Conservation (phyloP, 1,140 invertebrate species). For the Hestina assimilis region DNA sequence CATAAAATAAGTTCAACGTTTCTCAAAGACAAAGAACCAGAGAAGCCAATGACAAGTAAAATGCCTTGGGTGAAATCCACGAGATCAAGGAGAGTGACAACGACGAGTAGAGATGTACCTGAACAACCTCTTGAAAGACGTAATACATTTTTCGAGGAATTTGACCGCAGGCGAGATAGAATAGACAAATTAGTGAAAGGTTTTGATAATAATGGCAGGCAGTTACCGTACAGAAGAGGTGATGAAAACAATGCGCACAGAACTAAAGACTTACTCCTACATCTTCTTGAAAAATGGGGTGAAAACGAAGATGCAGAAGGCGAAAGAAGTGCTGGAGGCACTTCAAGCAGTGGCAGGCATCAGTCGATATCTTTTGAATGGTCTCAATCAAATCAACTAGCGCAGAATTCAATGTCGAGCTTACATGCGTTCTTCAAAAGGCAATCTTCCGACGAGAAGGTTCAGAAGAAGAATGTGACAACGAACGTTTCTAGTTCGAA, state of each 20-base stretch:
- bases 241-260: conserved; percentile 80
- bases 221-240: conserved; percentile 68
- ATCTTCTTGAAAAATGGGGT: conserved; percentile 86
- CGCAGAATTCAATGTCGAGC: conserved; percentile 81
- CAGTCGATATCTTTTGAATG: conserved; percentile 80
- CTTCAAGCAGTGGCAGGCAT: conserved; percentile 72
- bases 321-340: conserved; percentile 63
- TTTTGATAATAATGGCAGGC: conserved; percentile 58
- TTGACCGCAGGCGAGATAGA: conserved; percentile 66
- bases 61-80: conserved; percentile 77
- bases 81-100: conserved; percentile 81
- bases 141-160: conserved; percentile 79
- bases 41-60: conserved; percentile 67
- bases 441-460: conserved; percentile 79
- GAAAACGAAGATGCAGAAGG: conserved; percentile 76
- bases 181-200: conserved; percentile 70
- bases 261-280: conserved; percentile 85
- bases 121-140: conserved; percentile 79
- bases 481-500: conserved; percentile 43
- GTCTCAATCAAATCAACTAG: conserved; percentile 77
- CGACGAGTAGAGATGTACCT: conserved; percentile 82
- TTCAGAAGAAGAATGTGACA: conserved; percentile 69
- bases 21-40: conserved; percentile 57
- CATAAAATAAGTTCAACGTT: conserved; percentile 59
- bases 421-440: conserved; percentile 84